Percentiles rank a stretch among this genome's conserved stretches.
These are phyloP conservation scores for Brachionus rotundiformis DNA, from an alignment of 1,140 invertebrate genomes.

Conservation along the genomic window DNA sequence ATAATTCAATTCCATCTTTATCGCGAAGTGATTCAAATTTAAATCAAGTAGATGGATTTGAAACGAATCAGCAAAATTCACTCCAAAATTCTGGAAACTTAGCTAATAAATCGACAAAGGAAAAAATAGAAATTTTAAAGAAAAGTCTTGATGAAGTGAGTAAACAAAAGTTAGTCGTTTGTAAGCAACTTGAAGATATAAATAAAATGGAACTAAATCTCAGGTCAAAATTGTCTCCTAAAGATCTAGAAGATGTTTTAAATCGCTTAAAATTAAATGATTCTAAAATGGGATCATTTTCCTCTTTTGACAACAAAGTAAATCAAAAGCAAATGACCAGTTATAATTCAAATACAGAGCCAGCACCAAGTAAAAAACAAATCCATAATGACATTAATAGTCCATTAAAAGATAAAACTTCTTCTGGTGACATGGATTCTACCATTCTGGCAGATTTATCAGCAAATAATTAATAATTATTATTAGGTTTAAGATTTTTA, in stretches of 20 bases:
- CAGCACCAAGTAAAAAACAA: background rate
- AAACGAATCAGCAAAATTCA: background rate
- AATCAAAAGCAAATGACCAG: background rate
- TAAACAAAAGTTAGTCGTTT: background rate
- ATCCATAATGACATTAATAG: background rate
- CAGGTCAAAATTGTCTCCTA: background rate
- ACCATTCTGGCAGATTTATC: background rate
- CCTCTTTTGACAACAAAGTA: background rate
- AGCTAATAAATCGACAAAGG: background rate
- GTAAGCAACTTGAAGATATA: conserved; percentile 18
- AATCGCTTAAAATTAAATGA: background rate
- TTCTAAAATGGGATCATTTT: conserved; percentile 34
- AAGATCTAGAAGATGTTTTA: conserved; percentile 35
- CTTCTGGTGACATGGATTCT: background rate
- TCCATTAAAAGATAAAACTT: background rate
- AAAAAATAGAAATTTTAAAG: conserved; percentile 3
- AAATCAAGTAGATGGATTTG: background rate
- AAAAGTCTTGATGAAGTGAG: conserved; percentile 2
- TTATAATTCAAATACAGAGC: background rate
- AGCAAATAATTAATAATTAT: background rate
- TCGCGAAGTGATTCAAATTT: background rate
- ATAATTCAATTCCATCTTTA: background rate
- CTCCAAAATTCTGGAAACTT: background rate
- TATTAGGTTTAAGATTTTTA: background rate
- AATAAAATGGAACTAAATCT: background rate